Base-by-base conservation (phyloP, 2,797 vertebrate species). In the Oreochromis grahami region DNA sequence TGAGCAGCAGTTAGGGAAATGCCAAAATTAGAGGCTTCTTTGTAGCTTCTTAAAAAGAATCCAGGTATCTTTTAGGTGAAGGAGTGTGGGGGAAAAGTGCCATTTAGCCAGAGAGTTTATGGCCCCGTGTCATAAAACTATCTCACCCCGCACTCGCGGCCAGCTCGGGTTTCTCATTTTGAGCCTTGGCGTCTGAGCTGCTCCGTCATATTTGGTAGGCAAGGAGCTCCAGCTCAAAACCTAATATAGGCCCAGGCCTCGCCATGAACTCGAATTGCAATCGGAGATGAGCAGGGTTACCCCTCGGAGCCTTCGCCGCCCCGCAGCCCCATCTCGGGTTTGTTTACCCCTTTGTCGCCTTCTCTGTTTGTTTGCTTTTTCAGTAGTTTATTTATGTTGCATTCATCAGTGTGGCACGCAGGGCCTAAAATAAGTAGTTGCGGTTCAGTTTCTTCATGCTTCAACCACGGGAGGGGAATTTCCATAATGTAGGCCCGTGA, bases 391-490 rank as follows among this genome's bases (percentile, higher is more conserved):
- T 95, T 96, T 94, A 86, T 88, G 91, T 93, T 85, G 90, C 90
- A 83, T 93, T 90, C 92, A 89, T 91, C 89, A 81, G 86, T 74
- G 84, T 88, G 76, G 88, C 87, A 84, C 81, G 86, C 84, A 53
- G 87, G 70, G 81, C 89, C 88, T 82, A 90, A 89, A 94, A 94
- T 90, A 95, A 93, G 93, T 91, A 91, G 91, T 84, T 84, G 90
- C 79, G 85, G 91, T 90, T 19, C 77, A 83, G 89, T 95, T 94
- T 91, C 87, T 94, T 87, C 91, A 90, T 94, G 93, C 91, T 91
- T 90, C 80, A 91, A 90, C 92, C 92, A 72, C 92, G 76, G 93
- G 94, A 94, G 95, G 94, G 70, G 94, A 92, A 93, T 94, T 94
- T 95, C 89, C 93, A 89, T 94, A 92, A 92, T 91, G 89, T 84